phyloP scores from a whole-genome alignment of 2,888 invertebrate species.

The Iphiclides podalirius region DNA sequence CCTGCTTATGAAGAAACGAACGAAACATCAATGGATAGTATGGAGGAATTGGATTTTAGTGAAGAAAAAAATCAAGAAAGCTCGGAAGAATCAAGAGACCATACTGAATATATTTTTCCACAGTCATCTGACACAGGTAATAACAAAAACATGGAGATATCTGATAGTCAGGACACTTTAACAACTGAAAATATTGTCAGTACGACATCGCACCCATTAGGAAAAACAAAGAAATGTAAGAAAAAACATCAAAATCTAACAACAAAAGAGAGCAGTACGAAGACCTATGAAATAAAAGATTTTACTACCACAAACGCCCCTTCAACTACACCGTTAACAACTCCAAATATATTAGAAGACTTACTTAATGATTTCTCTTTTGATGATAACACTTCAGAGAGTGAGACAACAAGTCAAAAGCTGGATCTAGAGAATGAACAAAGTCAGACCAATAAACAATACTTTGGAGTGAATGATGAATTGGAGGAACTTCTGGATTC shows the following conservation, averaged over 20 bases:
- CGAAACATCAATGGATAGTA: constrained; percentile 27
- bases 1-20: constrained; percentile 11
- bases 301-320: constrained; percentile 34
- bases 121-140: constrained; percentile 37
- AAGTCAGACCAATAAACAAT: constrained; percentile 48
- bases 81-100: constrained; percentile 46
- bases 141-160: constrained; percentile 39
- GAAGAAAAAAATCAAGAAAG: constrained; percentile 25
- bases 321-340: constrained; percentile 38
- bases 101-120: constrained; percentile 53
- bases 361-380: constrained; percentile 53
- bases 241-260: constrained; percentile 56
- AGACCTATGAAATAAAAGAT: constrained; percentile 30
- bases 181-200: constrained; percentile 41
- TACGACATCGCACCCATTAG: constrained; percentile 36
- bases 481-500: constrained; percentile 59
- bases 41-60: constrained; percentile 31
- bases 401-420: constrained; percentile 28
- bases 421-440: constrained; percentile 43
- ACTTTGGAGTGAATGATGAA: constrained; percentile 52
- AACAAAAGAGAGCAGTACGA: constrained; percentile 34
- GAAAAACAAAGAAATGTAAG: constrained; percentile 68
- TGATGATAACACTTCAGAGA: constrained; percentile 38
- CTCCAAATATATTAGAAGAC: constrained; percentile 53
- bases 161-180: constrained; percentile 36